Conservation (phyloP, 1,140 invertebrate species). For the Bombus superbus region DNA sequence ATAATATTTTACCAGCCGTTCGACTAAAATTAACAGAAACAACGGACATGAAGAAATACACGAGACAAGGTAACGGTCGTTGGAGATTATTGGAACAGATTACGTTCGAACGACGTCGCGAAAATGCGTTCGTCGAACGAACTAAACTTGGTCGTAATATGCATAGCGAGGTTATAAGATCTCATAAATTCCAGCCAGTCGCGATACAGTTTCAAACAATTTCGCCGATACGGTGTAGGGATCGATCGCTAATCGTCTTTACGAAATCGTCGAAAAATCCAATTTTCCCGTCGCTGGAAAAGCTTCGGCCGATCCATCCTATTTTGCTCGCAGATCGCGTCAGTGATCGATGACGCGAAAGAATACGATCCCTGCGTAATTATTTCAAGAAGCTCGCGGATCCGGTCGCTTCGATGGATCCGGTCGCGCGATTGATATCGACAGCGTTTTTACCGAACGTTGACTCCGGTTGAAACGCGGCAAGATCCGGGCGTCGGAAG, state of each 20-base stretch:
- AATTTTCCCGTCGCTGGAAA: neutral
- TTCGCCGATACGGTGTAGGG: neutral
- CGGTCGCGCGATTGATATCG: constrained; percentile 50
- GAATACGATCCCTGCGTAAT: constrained; percentile 11
- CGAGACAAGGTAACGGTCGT: too few relatives aligned
- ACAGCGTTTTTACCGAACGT: constrained; percentile 19
- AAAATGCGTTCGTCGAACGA: too few relatives aligned
- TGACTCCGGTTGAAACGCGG: neutral
- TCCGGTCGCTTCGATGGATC: neutral
- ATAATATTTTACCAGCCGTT: too few relatives aligned
- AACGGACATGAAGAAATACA: too few relatives aligned
- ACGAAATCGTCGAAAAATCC: neutral
- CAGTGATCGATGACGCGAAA: neutral
- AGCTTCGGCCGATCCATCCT: too few relatives aligned
- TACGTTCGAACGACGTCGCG: too few relatives aligned
- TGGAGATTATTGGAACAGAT: too few relatives aligned
- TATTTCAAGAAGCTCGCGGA: constrained; percentile 17
- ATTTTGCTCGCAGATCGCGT: neutral
- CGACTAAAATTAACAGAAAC: too few relatives aligned
- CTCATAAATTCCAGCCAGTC: too few relatives aligned
- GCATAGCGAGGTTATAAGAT: too few relatives aligned
- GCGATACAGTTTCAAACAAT: neutral
- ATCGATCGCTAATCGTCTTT: neutral
- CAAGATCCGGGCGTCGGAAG: neutral
- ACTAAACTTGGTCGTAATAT: too few relatives aligned